phyloP scores from a whole-genome alignment of 2,113 vertebrate species.

The Microcebus tavaratra region DNA sequence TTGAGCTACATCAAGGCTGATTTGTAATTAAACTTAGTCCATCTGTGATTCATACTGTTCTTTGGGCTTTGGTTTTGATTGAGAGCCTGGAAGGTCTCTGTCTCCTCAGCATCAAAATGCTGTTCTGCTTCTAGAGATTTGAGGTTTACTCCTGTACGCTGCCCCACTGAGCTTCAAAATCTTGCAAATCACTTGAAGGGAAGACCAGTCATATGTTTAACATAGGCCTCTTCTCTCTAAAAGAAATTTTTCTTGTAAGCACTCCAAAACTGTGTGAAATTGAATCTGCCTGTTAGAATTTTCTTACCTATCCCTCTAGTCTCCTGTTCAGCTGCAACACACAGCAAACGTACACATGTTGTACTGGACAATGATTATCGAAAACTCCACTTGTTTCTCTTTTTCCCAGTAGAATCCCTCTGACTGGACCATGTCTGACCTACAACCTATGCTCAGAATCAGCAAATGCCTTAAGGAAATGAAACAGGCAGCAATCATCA shows the following conservation, averaged over 20 bases:
- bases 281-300: background rate
- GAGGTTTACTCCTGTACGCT: background rate
- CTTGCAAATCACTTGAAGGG: background rate
- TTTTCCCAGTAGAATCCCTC: background rate
- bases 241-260: background rate
- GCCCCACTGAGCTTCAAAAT: background rate
- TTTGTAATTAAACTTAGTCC: background rate
- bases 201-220: background rate
- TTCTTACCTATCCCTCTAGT: background rate
- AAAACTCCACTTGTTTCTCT: background rate
- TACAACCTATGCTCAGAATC: background rate
- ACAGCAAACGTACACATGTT: background rate
- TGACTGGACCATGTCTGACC: background rate
- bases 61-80: background rate
- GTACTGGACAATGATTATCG: no score
- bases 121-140: background rate
- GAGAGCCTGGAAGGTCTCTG: background rate
- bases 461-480: background rate
- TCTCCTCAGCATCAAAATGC: background rate
- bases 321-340: background rate
- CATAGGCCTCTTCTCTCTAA: background rate
- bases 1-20: background rate
- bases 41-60: background rate
- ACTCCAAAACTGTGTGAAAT: background rate
- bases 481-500: background rate